Percentiles rank a stretch among this genome's conserved stretches.
Evolutionary conservation across 2,113 vertebrate genomes (phyloP).

Genomic region (Rhodinocichla rosea): DNA sequence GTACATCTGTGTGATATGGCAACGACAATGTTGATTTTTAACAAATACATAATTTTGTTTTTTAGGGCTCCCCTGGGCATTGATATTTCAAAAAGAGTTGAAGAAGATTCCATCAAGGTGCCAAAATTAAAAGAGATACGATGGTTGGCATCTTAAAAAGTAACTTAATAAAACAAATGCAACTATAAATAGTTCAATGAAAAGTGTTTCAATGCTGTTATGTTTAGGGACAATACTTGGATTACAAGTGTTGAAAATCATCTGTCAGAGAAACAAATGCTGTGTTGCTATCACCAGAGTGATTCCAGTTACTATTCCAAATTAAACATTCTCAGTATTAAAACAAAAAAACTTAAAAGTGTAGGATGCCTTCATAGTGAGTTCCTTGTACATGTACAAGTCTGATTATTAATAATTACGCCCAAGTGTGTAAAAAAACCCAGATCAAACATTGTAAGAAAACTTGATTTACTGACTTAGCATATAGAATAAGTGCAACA

Average conservation of each 20-base stretch:
- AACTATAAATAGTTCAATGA: neutral
- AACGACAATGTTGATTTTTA: neutral
- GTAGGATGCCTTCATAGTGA: accelerated
- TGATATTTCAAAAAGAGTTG: constrained; percentile 87
- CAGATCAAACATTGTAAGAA: neutral
- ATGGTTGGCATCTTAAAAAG: constrained; percentile 25
- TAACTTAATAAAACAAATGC: neutral
- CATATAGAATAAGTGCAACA: neutral
- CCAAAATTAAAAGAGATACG: constrained; percentile 75
- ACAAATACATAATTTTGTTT: neutral
- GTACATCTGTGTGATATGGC: neutral
- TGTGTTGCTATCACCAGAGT: neutral
- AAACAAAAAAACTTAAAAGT: neutral
- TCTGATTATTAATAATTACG: neutral
- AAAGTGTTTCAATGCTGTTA: neutral
- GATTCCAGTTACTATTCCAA: neutral
- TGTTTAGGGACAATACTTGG: neutral
- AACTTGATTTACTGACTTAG: neutral
- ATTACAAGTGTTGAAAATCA: neutral
- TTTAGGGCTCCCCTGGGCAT: constrained; percentile 84
- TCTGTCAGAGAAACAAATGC: neutral
- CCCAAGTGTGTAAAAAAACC: neutral
- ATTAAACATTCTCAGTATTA: neutral
- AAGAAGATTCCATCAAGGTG: constrained; percentile 81
- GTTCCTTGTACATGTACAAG: neutral